These are phyloP conservation scores for Colistium nudipinnis DNA, from an alignment of 2,113 vertebrate genomes.

Conservation along the genomic window DNA sequence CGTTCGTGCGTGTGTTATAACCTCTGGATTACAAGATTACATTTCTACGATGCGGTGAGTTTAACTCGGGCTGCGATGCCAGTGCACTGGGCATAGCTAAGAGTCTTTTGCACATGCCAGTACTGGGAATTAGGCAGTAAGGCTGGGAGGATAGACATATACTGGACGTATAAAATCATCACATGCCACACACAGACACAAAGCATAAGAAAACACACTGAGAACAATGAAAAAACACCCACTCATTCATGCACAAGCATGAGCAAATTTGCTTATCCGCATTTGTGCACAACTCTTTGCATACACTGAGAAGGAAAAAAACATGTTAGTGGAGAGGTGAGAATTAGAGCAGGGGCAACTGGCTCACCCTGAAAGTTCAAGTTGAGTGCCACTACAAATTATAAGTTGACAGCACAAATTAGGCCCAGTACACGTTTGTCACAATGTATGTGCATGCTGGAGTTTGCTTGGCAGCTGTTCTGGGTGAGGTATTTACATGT, in stretches of 20 bases:
- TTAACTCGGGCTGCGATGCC: slow-evolving; percentile 52
- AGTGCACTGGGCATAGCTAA: slow-evolving; percentile 31
- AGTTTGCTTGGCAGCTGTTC: slow-evolving; percentile 66
- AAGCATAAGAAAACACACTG: slow-evolving; percentile 2
- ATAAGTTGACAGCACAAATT: slow-evolving; percentile 76
- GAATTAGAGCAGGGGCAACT: slow-evolving; percentile 70
- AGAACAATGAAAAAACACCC: slow-evolving; percentile 25
- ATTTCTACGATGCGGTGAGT: too few species aligned
- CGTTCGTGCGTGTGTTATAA: slow-evolving; percentile 10
- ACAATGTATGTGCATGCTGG: slow-evolving; percentile 69
- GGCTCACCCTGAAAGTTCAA: slow-evolving; percentile 75
- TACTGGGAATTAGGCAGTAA: slow-evolving; percentile 62
- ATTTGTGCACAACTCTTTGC: slow-evolving; percentile 43
- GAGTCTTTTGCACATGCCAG: slow-evolving; percentile 57
- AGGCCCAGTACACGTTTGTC: slow-evolving; percentile 65
- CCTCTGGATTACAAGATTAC: too few species aligned
- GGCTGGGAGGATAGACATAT: slow-evolving; percentile 31
- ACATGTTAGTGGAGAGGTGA: slow-evolving; percentile 59
- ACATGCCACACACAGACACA: slow-evolving; percentile 26
- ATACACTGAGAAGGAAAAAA: slow-evolving; percentile 41
- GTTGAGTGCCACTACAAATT: slow-evolving; percentile 74
- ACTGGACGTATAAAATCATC: slow-evolving; percentile 16
- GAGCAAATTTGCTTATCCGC: slow-evolving; percentile 52
- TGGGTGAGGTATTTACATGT: slow-evolving; percentile 55
- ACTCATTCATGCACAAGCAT: slow-evolving; percentile 38